A percentile compares a stretch with the other conserved stretches of the same genome.
These are phyloP conservation scores for Peromyscus eremicus DNA, from an alignment of 2,797 vertebrate genomes.

Conservation along the genomic window DNA sequence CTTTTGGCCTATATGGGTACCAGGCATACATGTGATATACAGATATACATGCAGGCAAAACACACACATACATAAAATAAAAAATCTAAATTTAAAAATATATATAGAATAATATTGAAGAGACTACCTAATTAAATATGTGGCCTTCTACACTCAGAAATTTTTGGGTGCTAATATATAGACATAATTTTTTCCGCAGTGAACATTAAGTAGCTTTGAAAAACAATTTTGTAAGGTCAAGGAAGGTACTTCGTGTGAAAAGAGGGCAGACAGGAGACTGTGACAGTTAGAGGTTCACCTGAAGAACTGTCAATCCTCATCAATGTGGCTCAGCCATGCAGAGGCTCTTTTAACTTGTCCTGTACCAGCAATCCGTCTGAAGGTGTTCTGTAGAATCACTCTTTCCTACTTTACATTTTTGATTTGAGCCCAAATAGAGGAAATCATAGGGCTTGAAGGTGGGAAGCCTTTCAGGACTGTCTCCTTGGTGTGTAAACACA, in stretches of 20 bases:
- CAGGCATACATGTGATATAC: neutral
- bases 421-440: constrained; percentile 62
- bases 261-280: neutral
- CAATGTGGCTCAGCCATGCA: neutral
- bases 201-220: constrained; percentile 47
- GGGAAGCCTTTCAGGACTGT: constrained; percentile 14
- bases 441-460: constrained; percentile 57
- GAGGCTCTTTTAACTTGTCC: neutral
- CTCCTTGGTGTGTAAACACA: constrained; percentile 56
- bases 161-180: constrained; percentile 35
- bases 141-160: neutral
- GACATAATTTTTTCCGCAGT: constrained; percentile 41
- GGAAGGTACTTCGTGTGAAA: neutral
- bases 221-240: neutral
- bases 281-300: constrained; percentile 13
- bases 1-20: neutral
- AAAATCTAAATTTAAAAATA: neutral
- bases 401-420: constrained; percentile 64
- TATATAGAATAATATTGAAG: neutral
- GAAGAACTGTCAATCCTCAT: neutral
- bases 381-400: neutral
- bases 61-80: neutral
- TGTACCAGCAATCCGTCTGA: constrained; percentile 14
- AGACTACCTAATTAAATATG: neutral
- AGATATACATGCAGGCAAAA: neutral